These are phyloP conservation scores for Hepsetus odoe DNA, from an alignment of 2,113 vertebrate genomes.

Conservation along the genomic window DNA sequence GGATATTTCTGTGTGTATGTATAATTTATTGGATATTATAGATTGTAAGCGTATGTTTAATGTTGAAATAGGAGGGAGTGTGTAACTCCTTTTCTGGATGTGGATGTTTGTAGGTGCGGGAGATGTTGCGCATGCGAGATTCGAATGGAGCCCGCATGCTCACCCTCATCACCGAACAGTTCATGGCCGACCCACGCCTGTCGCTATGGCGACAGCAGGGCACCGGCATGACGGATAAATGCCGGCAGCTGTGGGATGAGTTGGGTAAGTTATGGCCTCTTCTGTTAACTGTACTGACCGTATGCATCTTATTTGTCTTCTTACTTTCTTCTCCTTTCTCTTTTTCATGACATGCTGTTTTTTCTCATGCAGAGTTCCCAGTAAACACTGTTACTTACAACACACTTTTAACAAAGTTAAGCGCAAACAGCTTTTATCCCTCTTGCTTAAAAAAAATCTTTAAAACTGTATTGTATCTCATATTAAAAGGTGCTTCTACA, in stretches of 20 bases:
- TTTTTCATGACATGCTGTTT: neutral
- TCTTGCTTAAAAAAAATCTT: neutral
- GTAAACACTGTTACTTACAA: neutral
- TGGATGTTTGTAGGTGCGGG: conserved; percentile 82
- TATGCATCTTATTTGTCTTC: neutral
- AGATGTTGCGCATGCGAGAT: conserved; percentile 98
- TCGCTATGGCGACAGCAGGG: conserved; percentile 98
- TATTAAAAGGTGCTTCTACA: too few relatives aligned
- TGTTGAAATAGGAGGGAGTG: too few relatives aligned
- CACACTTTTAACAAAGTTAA: too few relatives aligned
- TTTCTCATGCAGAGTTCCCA: neutral
- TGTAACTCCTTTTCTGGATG: neutral
- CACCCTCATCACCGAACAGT: conserved; percentile 96
- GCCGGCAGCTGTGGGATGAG: conserved; percentile 97
- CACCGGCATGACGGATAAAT: conserved; percentile 97
- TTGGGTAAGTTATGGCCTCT: conserved; percentile 74
- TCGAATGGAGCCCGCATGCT: conserved; percentile 97
- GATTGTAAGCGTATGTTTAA: too few relatives aligned
- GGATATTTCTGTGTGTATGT: too few relatives aligned
- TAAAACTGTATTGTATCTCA: too few relatives aligned
- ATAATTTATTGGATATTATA: too few relatives aligned
- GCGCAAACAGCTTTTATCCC: neutral
- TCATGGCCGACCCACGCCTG: conserved; percentile 96
- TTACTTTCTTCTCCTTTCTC: neutral
- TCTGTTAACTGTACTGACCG: neutral